Evolutionary conservation across 1,140 invertebrate genomes (phyloP), one percentile per base, ranked within the genome.

Genomic region (Drosophila truncata): DNA sequence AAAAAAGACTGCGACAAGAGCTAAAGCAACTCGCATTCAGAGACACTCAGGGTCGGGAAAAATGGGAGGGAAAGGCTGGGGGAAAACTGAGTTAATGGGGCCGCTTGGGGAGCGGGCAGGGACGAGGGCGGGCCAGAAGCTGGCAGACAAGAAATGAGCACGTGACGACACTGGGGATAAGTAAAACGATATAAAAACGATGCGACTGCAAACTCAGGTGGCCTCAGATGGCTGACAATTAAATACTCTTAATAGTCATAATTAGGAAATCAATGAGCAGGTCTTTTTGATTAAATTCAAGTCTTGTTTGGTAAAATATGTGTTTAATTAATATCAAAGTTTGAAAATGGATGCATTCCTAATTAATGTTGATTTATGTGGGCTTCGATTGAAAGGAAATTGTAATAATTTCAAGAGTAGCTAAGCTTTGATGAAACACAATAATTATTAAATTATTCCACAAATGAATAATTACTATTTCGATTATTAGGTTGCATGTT

Each of bases 1-100:
- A 62, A 75, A 82, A 85, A 79, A 71, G 55, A 83, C 85, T 88
- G 85, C 77, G 76, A 87, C 83, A 83, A 78, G 58, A 75, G 58
- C 67, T 29, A 59, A 49, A 49, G 72, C 78, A 63, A 52, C 61
- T 72, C 64, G 66, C 18, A 44, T 66, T 64, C 63, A 33, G 44
- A 65, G 64, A 58, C 66, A 52, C 65, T 20, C 27, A 27, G 33
- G 27, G 44, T 16, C 6, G 5, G 50, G 42, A 39, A 50, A 50
- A 55, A 64, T 33, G 33, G 33, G 64, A 35, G 13, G 63, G 50
- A 39, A 39, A 74, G 25, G 20, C 33, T 64, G 33, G 41, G 61
- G 61, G 44, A 46, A 60, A 27, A 57, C 69, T 72, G 78, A 86
- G 74, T 86, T 82, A 87, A 88, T 88, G 84, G 67, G 80, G 67